phyloP scores from a whole-genome alignment of 2,797 vertebrate genomes.

The Rhinatrema bivittatum region DNA sequence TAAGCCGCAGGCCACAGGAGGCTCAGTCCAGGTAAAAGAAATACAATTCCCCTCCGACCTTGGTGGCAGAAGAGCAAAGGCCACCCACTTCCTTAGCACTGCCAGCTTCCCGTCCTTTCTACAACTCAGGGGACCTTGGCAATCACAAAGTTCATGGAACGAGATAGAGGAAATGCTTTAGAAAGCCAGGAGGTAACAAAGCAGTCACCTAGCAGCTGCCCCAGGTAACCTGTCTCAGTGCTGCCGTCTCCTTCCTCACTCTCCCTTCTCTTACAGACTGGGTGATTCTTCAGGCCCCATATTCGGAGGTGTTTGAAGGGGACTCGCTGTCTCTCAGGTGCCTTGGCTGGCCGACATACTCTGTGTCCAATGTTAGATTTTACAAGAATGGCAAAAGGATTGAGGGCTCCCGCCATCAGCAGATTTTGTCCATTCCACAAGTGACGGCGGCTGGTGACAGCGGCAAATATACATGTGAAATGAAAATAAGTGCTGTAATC shows the following conservation, averaged over 20 bases:
- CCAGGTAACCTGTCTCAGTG: not conserved
- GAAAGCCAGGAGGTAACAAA: not conserved
- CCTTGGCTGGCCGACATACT: conserved; percentile 23
- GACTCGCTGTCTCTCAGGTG: conserved; percentile 31
- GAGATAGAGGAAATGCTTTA: too few species aligned
- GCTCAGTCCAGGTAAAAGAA: too few species aligned
- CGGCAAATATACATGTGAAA: conserved; percentile 28
- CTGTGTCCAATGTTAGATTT: conserved; percentile 20
- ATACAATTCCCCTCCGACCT: not conserved
- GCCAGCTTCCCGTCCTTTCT: not conserved
- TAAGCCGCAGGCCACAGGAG: too few species aligned
- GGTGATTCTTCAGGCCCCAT: conserved; percentile 39
- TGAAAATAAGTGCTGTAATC: conserved; percentile 14
- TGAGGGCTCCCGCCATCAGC: conserved; percentile 11
- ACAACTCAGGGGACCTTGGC: too few species aligned
- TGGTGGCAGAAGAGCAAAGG: fast-evolving
- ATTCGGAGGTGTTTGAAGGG: conserved; percentile 28
- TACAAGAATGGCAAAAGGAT: conserved; percentile 19
- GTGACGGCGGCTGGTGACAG: conserved; percentile 25
- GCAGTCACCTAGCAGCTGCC: not conserved
- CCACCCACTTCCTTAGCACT: too few species aligned
- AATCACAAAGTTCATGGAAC: too few species aligned
- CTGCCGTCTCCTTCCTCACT: not conserved
- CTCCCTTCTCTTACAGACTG: conserved; percentile 19
- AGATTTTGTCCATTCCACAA: conserved; percentile 24